Evolutionary conservation across 1,140 invertebrate genomes (phyloP), one percentile per base, ranked within the genome.

Genomic region (Drosophila mauritiana): DNA sequence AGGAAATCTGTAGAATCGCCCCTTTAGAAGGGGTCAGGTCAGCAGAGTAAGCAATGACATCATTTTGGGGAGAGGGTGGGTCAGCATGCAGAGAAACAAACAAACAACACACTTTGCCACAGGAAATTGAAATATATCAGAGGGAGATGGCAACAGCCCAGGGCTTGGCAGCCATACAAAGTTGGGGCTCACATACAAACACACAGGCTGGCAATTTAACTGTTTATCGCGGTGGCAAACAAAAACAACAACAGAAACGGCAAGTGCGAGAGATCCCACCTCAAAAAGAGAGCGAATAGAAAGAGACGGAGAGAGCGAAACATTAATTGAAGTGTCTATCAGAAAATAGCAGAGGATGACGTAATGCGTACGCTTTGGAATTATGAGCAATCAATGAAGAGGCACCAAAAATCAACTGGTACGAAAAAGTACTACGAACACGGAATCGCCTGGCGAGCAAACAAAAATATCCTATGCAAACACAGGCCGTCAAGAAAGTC

Each of bases 301-400:
- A 59, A 63, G 25, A 64, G 49, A 70, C n/a, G 48, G 37, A 58
- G 37, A 58, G 11, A 74, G 68, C 31, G 43, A 62, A 27, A 73
- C 73, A 89, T 89, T 89, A 90, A 90, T 89, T 90, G 77, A 89
- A 89, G 85, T 89, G 84, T 80, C 84, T 90, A 89, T 90, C 77
- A 89, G 72, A 91, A 82, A 91, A 91, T 91, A 91, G 80, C 83
- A 70, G 78, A n/a, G 53, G 67, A 91, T 91, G 89, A 91, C 89
- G 89, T 91, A 91, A 91, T 88, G 69, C 80, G 40, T 52, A 61
- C 75, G 54, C 63, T 67, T 78, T 88, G 61, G 68, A 89, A 78
- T 78, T 74, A 75, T 90, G 84, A 85, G 80, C 73, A 80, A 88
- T 84, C 56, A 76, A 36, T 55, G 45, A 20, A 12, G 34, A 12